These are phyloP conservation scores for Chloropsis cyanopogon DNA, from an alignment of 2,113 vertebrate genomes.

Conservation along the genomic window DNA sequence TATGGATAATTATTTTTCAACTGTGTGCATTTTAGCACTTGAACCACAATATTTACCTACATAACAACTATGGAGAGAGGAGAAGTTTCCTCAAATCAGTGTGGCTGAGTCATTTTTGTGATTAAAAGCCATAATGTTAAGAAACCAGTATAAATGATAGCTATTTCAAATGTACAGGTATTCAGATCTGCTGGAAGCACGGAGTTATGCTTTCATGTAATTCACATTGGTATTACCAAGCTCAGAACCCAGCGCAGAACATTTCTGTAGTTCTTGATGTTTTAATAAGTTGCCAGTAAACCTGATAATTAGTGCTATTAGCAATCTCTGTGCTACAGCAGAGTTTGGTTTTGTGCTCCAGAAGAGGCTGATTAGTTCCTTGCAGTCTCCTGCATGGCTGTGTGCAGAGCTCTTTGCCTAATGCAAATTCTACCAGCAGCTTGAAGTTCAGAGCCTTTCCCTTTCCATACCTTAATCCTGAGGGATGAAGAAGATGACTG, in stretches of 20 bases:
- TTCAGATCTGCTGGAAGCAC: not conserved
- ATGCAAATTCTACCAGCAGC: not conserved
- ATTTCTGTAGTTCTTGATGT: not conserved
- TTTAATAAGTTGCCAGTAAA: not conserved
- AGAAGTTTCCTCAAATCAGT: not conserved
- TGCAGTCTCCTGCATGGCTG: rapidly evolving
- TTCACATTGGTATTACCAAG: not conserved
- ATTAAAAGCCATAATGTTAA: not conserved
- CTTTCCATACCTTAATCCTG: not conserved
- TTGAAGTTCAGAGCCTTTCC: not conserved
- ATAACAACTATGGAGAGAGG: not conserved
- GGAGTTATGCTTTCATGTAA: not conserved
- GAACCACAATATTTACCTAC: conserved; percentile 48
- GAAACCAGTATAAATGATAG: not conserved
- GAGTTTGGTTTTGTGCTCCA: not conserved
- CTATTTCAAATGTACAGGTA: not conserved
- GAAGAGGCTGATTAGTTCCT: not conserved
- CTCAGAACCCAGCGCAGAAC: not conserved
- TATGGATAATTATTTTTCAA: conserved; percentile 51
- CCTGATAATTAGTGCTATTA: not conserved
- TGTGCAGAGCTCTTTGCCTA: not conserved
- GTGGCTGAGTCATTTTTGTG: not conserved
- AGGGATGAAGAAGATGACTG: not conserved
- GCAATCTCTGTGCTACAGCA: not conserved
- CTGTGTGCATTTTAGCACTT: conserved; percentile 50